Conservation (phyloP, 2,113 vertebrate species). For the Dasyornis broadbenti region DNA sequence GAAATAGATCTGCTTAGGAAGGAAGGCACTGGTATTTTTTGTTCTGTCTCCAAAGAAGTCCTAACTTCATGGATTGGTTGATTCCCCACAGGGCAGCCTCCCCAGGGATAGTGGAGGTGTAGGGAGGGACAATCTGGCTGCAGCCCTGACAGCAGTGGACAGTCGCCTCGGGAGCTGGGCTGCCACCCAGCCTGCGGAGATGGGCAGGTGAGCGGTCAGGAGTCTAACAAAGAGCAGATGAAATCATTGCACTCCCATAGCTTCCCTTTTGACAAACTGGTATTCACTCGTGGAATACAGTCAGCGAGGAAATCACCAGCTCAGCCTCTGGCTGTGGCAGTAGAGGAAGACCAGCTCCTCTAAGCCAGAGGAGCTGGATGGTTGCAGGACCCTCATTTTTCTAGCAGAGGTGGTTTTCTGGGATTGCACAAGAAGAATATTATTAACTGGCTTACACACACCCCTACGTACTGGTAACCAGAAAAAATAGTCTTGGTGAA, state of each 20-base stretch:
- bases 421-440: not conserved
- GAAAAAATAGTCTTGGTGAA: not conserved
- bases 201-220: not conserved
- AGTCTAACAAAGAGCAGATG: not conserved
- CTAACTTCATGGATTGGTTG: not conserved
- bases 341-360: not conserved
- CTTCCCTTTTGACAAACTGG: not conserved
- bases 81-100: accelerated
- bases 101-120: accelerated
- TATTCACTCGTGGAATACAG: not conserved
- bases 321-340: not conserved
- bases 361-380: not conserved
- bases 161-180: not conserved
- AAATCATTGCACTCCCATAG: not conserved
- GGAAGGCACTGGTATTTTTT: not conserved
- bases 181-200: not conserved
- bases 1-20: not conserved
- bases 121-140: not conserved
- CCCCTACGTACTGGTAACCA: not conserved
- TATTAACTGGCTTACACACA: not conserved
- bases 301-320: not conserved
- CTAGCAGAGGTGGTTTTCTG: not conserved
- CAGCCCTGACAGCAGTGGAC: not conserved
- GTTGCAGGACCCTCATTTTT: not conserved
- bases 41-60: not conserved